Evolutionary conservation across 2,797 vertebrate genomes (phyloP), one percentile per base, ranked within the genome.

Genomic region (Bovichtus variegatus): DNA sequence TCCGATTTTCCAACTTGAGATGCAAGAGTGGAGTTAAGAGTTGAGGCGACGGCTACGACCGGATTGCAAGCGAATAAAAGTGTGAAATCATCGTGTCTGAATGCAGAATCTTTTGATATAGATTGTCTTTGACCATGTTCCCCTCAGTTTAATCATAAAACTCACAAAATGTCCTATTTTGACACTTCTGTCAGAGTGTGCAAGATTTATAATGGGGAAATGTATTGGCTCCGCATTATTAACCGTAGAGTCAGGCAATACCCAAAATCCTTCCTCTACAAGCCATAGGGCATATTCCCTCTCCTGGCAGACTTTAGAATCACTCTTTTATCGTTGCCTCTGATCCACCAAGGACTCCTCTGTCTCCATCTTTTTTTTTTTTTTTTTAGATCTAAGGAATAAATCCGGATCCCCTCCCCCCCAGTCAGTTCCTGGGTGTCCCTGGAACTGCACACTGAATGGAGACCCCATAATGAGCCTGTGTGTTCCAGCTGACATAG

Each of bases 401-500:
- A 59, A 72, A 38, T 31, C 31, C 31, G 31, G 31, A 7, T 31
- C 31, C 31, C 58, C 51, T 31, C 15, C 38, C 85, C 78, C 61
- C 44, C 76, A 83, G 80, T 76, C 70, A 59, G 73, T 67, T 75
- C 53, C 23, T 61, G 62, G 65, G 62, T 62, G 77, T 85, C 89
- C 82, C 89, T 79, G 46, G 85, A 89, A 91, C 89, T 86, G 55
- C 75, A 59, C 23, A 59, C 78, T 74, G 90, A 84, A 84, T 72
- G 64, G 79, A 87, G 84, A 81, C 66, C 84, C 84, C 78, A 92
- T 93, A 94, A 93, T 93, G 93, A 93, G 90, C 74, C 77, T 92
- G 89, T 91, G 89, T 93, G 85, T 81, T 91, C 87, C 87, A 83
- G 85, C 81, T 81, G 89, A 90, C 86, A 90, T 85, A 88, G 71